Evolutionary conservation across 2,888 invertebrate species (phyloP), one percentile per base, ranked within the genome.

Genomic region (Rhagonycha fulva): DNA sequence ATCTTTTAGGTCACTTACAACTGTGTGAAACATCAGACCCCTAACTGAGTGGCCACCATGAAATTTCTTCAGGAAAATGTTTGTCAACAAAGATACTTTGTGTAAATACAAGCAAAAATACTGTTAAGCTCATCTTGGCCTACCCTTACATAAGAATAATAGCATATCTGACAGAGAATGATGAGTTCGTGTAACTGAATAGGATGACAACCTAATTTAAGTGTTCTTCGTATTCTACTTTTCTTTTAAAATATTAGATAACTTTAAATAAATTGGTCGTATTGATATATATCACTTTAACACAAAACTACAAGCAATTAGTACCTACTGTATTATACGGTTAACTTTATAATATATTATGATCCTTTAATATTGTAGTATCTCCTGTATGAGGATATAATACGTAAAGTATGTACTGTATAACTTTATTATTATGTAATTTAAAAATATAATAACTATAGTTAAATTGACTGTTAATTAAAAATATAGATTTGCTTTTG

Each of bases 31-130:
- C 83, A 83, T 77, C 81, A 81, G 83, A 81, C 84, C 82, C 76
- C 86, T 81, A 78, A 83, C 85, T 79, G 86, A 28, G 86, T 85
- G 87, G 86, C 87, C 87, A 87, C 87, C 87, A 83, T 86, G 86
- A 87, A 87, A 87, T 87, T 66, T 84, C 83, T 85, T 84, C 86
- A 84, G 83, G 85, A 86, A 85, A 86, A 87, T 87, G 87, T 87
- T 87, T 87, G 87, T 86, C 87, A 87, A 87, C 87, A 87, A 84
- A 86, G 85, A 85, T 86, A 84, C 84, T 83, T 83, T 84, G 84
- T 87, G 86, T 87, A 87, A 87, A 87, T 87, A 86, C 86, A 84
- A 82, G 81, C 80, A 85, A 84, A 78, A 85, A 85, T 83, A 81
- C 82, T 84, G 84, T 83, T 83, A 80, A 82, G 78, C 80, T 80